Evolutionary conservation across 1,140 invertebrate genomes (phyloP), one percentile per base, ranked within the genome.

Genomic region (Halictus rubicundus): DNA sequence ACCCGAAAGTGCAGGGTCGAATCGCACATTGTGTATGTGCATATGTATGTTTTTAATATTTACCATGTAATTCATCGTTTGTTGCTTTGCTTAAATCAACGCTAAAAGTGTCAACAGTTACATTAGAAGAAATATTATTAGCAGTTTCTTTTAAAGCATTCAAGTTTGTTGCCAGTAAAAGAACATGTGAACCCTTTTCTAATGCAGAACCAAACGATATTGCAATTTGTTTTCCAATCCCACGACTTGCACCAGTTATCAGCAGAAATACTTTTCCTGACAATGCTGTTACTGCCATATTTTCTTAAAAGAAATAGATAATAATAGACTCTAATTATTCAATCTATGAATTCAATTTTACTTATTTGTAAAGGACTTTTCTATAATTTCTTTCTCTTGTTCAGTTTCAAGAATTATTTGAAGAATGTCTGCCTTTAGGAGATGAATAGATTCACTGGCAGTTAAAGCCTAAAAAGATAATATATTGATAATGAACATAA

Each of bases 171-270:
- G 97, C 97, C 39, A 98, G 81, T 2, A 98, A 92, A n/a, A 98
- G 86, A 82, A 98, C 91, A 21, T 95, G 87, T 1, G 97, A 98
- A 27, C 94, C 94, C 4, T 94, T 82, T 1, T 93, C 93, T 39
- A 97, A 90, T 42, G 94, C 88, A 71, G 94, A 93, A 0, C 96
- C 93, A 78, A 98, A 94, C 88, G 96, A 95, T 23, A 95, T 90
- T 37, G 97, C 96, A 66, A 98, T 94, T 82, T 95, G 94, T 81
- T 94, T 94, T 16, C 98, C 98, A 78, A 99, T 97, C 49, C 98
- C 98, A 89, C 96, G 95, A 80, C 97, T 98, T 0, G 97, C 97
- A 39, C 98, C 98, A 14, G 97, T 97, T 10, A 99, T 92, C 12
- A 98, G 21, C 27, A 94, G 88, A 86, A 94, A 95, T 27, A 93